Conservation (phyloP, 2,113 vertebrate genomes). For the Sphaerodactylus townsendi region DNA sequence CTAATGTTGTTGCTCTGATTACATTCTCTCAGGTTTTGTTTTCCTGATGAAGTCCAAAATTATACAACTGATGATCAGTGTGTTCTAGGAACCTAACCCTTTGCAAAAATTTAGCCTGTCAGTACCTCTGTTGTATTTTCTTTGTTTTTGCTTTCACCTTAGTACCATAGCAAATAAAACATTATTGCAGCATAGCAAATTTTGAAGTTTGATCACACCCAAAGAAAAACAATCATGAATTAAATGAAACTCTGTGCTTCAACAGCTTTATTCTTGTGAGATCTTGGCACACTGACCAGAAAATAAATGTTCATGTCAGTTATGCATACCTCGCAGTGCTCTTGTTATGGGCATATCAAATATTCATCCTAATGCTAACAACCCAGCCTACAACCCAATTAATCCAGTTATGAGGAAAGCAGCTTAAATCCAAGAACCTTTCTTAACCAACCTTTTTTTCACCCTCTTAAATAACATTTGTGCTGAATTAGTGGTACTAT, state of each 20-base stretch:
- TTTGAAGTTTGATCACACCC: conserved; percentile 18
- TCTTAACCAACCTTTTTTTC: not conserved
- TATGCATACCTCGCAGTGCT: not conserved
- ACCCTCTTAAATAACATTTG: too few species aligned
- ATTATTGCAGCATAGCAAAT: not conserved
- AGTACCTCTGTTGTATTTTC: not conserved
- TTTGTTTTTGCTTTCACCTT: not conserved
- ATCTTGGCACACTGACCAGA: not conserved
- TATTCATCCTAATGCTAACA: not conserved
- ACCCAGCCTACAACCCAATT: not conserved
- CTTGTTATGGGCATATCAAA: not conserved
- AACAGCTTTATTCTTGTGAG: conserved; percentile 1
- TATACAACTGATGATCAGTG: not conserved
- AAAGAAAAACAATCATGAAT: conserved; percentile 7
- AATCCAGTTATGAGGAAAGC: not conserved
- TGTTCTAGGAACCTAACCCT: not conserved
- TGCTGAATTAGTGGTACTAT: too few species aligned
- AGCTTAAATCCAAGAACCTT: not conserved
- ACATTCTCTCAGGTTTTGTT: not conserved
- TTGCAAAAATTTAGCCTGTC: not conserved
- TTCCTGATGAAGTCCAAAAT: conserved; percentile 14
- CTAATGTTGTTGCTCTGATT: not conserved
- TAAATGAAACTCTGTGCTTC: conserved; percentile 1
- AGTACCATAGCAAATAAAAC: not conserved
- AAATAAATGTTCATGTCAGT: not conserved